These are phyloP conservation scores for Heliangelus exortis DNA, from an alignment of 2,797 vertebrate genomes.

Conservation along the genomic window DNA sequence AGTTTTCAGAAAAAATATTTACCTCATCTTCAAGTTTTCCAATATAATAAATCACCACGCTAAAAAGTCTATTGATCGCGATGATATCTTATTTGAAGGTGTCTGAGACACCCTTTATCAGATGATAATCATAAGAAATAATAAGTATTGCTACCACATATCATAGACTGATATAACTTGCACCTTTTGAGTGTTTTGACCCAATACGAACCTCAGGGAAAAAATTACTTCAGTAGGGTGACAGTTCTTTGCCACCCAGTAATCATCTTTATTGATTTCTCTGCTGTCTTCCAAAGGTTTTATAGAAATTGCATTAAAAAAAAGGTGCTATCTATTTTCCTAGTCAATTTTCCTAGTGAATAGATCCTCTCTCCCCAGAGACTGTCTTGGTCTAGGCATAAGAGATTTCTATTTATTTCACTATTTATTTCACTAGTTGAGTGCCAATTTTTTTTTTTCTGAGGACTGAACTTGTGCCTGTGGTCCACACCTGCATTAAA, in stretches of 20 bases:
- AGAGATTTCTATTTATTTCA: background rate
- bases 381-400: background rate
- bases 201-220: background rate
- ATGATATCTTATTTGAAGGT: background rate
- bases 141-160: background rate
- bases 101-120: background rate
- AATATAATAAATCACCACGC: background rate
- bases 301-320: background rate
- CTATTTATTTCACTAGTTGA: background rate
- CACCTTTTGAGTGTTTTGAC: background rate
- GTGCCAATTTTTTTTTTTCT: background rate
- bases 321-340: background rate
- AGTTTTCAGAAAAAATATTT: background rate
- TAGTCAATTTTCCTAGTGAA: background rate
- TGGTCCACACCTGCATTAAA: background rate
- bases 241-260: background rate
- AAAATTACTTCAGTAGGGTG: background rate
- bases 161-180: background rate
- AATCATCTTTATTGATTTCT: background rate
- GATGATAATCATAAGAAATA: background rate
- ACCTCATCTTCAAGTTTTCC: background rate
- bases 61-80: background rate
- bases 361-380: rapidly evolving
- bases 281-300: background rate
- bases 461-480: background rate